Percentiles rank a stretch among this genome's conserved stretches.
These are phyloP conservation scores for Patiria pectinifera DNA, from an alignment of 53 echinoderm and acorn worm species.

Conservation along the genomic window DNA sequence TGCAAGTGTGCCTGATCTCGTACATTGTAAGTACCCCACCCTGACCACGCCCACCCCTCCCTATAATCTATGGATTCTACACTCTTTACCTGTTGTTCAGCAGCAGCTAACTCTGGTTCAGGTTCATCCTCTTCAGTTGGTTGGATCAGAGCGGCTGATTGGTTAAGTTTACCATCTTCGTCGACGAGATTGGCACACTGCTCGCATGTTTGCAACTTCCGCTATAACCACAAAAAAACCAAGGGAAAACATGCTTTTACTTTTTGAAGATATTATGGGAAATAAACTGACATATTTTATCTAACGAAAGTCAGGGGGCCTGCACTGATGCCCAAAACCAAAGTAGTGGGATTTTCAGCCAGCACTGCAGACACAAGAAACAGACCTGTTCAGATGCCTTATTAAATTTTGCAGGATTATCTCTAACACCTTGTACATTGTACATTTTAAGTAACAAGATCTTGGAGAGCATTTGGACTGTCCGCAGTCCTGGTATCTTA, in stretches of 20 bases:
- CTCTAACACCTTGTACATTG: no score
- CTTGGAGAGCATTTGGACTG: not conserved
- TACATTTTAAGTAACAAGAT: not conserved
- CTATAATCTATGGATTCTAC: not conserved
- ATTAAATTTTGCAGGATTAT: no score
- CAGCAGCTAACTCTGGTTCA: slow-evolving; percentile 69
- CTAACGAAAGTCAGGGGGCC: not conserved
- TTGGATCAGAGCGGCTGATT: slow-evolving; percentile 58
- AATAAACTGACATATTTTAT: not conserved
- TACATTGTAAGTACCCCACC: not conserved
- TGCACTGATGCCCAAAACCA: no score
- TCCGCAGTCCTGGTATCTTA: slow-evolving; percentile 24
- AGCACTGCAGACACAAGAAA: no score
- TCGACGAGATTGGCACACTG: slow-evolving; percentile 78
- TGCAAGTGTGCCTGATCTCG: not conserved
- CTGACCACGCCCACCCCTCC: not conserved
- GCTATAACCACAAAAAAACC: slow-evolving; percentile 47
- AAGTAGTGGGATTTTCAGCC: no score
- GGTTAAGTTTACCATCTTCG: slow-evolving; percentile 82
- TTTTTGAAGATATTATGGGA: not conserved
- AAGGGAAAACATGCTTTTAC: not conserved
- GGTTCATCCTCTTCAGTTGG: slow-evolving; percentile 35
- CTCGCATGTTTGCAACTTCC: slow-evolving; percentile 76
- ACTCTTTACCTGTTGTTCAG: slow-evolving; percentile 60
- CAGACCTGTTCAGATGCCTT: no score